Evolutionary conservation across 2,888 invertebrate genomes (phyloP).

Genomic region (Listrodromus nycthemerus): DNA sequence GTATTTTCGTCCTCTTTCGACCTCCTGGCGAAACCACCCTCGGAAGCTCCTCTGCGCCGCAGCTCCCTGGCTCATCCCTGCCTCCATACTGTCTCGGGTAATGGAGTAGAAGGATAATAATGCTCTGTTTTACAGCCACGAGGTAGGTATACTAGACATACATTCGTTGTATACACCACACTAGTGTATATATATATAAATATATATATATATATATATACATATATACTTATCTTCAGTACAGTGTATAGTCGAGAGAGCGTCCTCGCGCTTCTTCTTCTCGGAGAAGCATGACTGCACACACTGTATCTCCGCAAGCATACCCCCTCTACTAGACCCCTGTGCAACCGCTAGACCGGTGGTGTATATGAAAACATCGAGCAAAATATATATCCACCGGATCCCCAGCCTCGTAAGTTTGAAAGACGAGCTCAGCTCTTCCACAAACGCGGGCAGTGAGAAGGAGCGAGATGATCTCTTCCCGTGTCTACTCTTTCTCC

Average conservation of each 20-base stretch:
- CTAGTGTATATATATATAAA: neutral
- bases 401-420: slow-evolving; percentile 77
- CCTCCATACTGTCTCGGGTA: slow-evolving; percentile 79
- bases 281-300: slow-evolving; percentile 43
- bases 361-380: slow-evolving; percentile 78
- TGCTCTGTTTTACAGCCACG: slow-evolving; percentile 80
- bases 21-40: slow-evolving; percentile 50
- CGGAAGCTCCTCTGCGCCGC: slow-evolving; percentile 56
- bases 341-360: slow-evolving; percentile 6
- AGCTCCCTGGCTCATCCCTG: slow-evolving; percentile 69
- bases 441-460: slow-evolving; percentile 15
- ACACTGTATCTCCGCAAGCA: slow-evolving; percentile 26
- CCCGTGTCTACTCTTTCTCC: slow-evolving; percentile 39
- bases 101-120: slow-evolving; percentile 83
- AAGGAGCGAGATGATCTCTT: slow-evolving; percentile 12
- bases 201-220: neutral
- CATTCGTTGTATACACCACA: slow-evolving; percentile 31
- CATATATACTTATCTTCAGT: slow-evolving; percentile 10
- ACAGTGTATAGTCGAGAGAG: slow-evolving; percentile 45
- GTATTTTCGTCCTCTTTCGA: slow-evolving; percentile 55
- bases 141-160: slow-evolving; percentile 63
- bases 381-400: slow-evolving; percentile 77
- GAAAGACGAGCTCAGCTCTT: slow-evolving; percentile 73
- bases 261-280: slow-evolving; percentile 70
- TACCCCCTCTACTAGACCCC: slow-evolving; percentile 12